Conservation (phyloP, 2,888 invertebrate species). For the Lithophane leautieri region DNA sequence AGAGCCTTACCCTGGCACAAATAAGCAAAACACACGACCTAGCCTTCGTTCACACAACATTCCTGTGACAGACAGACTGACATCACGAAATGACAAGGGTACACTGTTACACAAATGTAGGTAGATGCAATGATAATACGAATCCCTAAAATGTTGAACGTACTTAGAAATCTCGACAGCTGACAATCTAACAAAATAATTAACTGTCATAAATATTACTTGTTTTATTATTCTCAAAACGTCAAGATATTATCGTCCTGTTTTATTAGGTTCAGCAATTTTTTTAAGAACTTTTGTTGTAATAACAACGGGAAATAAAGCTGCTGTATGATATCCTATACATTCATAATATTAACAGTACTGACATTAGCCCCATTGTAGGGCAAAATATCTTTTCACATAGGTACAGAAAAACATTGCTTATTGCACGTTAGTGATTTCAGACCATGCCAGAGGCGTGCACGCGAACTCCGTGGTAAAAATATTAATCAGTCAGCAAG, state of each 20-base stretch:
- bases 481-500: not conserved
- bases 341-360: not conserved
- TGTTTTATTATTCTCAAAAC: slow-evolving; percentile 2
- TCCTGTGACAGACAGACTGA: slow-evolving; percentile 49
- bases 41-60: slow-evolving; percentile 15
- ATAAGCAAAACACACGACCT: slow-evolving; percentile 14
- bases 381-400: not conserved
- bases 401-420: not conserved
- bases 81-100: slow-evolving; percentile 51
- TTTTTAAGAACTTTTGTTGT: slow-evolving; percentile 1
- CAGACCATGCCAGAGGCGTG: not conserved
- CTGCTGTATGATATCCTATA: not conserved
- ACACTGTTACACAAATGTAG: slow-evolving; percentile 37
- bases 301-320: not conserved
- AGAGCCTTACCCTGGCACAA: slow-evolving; percentile 11
- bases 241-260: not conserved
- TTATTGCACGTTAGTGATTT: no score
- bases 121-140: not conserved
- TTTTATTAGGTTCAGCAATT: not conserved
- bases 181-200: slow-evolving; percentile 54
- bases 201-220: slow-evolving; percentile 25
- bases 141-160: slow-evolving; percentile 13
- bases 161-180: slow-evolving; percentile 34
- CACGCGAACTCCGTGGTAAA: not conserved
- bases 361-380: not conserved